phyloP scores from a whole-genome alignment of 2,797 vertebrate genomes.

The Pogoniulus pusillus region DNA sequence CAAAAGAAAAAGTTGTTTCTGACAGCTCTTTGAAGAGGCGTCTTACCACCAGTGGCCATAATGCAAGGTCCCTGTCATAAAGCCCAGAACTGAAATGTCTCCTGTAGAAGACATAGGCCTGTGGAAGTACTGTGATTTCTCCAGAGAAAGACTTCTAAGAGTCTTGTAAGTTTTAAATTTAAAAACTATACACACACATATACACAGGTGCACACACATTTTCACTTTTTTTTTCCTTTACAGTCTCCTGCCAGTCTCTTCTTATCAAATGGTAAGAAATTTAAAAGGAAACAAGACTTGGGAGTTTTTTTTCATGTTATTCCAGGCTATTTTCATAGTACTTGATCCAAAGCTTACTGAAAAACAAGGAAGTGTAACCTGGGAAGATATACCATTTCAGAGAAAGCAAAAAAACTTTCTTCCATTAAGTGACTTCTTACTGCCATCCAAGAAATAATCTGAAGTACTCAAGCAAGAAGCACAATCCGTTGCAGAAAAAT shows the following conservation, averaged over 20 bases:
- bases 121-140: background rate
- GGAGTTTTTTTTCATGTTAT: too few species aligned
- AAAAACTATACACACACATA: background rate
- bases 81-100: background rate
- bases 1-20: background rate
- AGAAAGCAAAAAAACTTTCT: background rate
- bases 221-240: background rate
- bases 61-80: background rate
- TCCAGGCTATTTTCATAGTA: background rate
- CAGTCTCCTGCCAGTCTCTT: background rate
- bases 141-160: background rate
- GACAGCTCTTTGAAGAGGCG: background rate
- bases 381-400: background rate
- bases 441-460: background rate
- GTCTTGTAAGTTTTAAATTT: background rate
- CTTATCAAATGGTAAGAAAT: background rate
- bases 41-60: background rate
- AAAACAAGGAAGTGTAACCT: background rate
- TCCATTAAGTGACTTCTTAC: background rate
- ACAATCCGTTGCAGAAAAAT: background rate
- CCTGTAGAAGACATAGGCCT: fast-evolving
- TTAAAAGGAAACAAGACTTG: background rate
- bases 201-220: background rate
- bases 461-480: background rate
- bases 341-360: background rate